These are phyloP conservation scores for Drosophila truncata DNA, from an alignment of 1,140 invertebrate species.

Conservation along the genomic window DNA sequence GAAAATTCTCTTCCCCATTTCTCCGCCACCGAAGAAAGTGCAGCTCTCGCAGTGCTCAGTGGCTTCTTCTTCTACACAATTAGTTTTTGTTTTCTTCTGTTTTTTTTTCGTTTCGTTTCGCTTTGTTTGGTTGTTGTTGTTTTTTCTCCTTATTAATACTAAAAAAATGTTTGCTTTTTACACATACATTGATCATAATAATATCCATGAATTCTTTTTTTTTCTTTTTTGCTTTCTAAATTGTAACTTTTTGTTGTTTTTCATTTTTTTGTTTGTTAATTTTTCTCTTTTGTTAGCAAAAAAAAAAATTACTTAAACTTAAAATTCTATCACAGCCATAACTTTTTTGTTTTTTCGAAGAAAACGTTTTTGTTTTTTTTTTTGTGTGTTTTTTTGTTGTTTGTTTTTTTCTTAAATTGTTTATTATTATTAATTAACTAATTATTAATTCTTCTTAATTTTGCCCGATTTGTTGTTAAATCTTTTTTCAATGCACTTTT, in stretches of 20 bases:
- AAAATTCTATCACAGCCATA: conserved; percentile 80
- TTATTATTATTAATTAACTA: conserved; percentile 25
- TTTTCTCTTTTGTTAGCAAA: conserved; percentile 10
- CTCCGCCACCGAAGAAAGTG: conserved; percentile 33
- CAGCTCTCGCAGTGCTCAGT: conserved; percentile 27
- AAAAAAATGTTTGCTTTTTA: conserved; percentile 42
- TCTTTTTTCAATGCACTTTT: conserved; percentile 77
- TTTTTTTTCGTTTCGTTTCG: conserved; percentile 5
- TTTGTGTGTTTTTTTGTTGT: conserved; percentile 33
- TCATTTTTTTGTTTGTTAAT: not conserved
- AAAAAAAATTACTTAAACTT: conserved; percentile 59
- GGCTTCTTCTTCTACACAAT: conserved; percentile 39
- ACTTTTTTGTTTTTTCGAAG: conserved; percentile 60
- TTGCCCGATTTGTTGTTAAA: conserved; percentile 64
- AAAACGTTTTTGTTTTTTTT: conserved; percentile 53
- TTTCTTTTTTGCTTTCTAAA: conserved; percentile 18
- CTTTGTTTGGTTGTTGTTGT: conserved; percentile 10
- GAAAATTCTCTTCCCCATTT: conserved; percentile 25
- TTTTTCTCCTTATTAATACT: conserved; percentile 36
- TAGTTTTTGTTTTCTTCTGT: conserved; percentile 25
- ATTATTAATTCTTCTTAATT: conserved; percentile 43
- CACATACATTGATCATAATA: conserved; percentile 45
- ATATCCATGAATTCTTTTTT: conserved; percentile 35
- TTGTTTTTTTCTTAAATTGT: conserved; percentile 39
- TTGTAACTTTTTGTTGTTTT: conserved; percentile 34